Base-by-base conservation (phyloP, 2,113 vertebrate species). In the Oncorhynchus nerka region DNA sequence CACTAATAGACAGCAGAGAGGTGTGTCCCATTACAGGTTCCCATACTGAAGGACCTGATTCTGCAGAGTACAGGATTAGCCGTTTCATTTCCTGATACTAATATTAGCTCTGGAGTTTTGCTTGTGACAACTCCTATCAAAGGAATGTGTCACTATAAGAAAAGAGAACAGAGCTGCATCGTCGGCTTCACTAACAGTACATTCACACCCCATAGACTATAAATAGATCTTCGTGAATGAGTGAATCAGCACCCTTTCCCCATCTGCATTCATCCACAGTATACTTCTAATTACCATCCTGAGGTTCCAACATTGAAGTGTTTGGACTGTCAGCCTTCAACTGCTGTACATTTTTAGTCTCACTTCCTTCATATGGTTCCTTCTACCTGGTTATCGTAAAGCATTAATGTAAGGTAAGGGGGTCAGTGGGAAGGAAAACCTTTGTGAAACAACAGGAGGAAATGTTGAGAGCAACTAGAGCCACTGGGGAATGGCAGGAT, bases 141-240 rank as follows among this genome's bases (percentile, higher is more conserved):
- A 75, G 79, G 22, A 84, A 72, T 73, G 62, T 70, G 73, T 45
- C 75, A 34, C 49, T 22, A 64, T 67, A 65, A 65, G 85, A 55
- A 55, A 15, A 55, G 51, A 19, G 16, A 55, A 55, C 51, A 68
- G 76, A 79, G 73, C 76, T 76, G 80, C 62, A 70, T 77, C 69
- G 13, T 74, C 77, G 73, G 74, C 78, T 89, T 85, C 81, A 24
- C 34, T 73, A 61, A 73, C 30, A 5, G 28, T 45, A 57, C 81
- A 75, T 74, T 81, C 16, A 0, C 75, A 84, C 85, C 83, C 85
- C 65, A 22, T 8, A n/a, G 51, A 8, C 81, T 83, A 83, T 84
- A 86, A 88, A 87, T 88, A 88, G 86, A 74, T 15, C 28, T 6
- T 30, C 48, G 67, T 32, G 32, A 83, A 73, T 45, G 8, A 39